Evolutionary conservation across 2,888 invertebrate species (phyloP), one percentile per base, ranked within the genome.

Genomic region (Chorisops tibialis): DNA sequence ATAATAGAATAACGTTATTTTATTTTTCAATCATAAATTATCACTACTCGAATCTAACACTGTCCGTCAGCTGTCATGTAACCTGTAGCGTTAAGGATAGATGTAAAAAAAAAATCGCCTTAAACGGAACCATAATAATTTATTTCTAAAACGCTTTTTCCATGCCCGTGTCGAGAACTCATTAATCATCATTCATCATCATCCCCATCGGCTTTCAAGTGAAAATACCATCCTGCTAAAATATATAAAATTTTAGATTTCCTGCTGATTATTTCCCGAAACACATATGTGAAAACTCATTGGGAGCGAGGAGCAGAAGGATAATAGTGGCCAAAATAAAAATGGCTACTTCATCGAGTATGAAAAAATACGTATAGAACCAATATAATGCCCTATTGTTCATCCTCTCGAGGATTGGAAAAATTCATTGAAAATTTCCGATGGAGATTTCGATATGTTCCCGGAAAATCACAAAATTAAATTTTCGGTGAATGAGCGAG

Each of bases 171-270:
- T 56, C 56, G 43, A 45, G 43, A 56, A 56, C 56, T 56, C 56
- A 56, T 56, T 56, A 43, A 56, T 56, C 56, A 56, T 56, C 56
- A 43, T 56, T 43, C 56, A 56, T 56, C 56, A 56, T 56, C 56
- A 56, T 45, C 45, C 45, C 45, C 30, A n/a, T n/a, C n/a, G n/a
- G n/a, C 35, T 56, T 43, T 45, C 56, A 54, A 0, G 30, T 4
- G 12, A 18, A 43, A 56, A 30, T 30, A 30, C 19, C 43, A 35
- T 30, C 45, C 56, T 43, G 24, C 22, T 54, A 16, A 18, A 56
- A 16, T 22, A 45, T 35, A 45, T 30, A 56, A 52, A 52, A 45
- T 30, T 56, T 56, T 30, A 56, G 56, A 45, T 56, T 30, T 19
- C 56, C 56, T 56, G 35, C 56, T 56, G 56, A 56, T 56, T 56